Percentiles rank a stretch among this genome's conserved stretches.
Evolutionary conservation across 2,113 vertebrate species (phyloP).

Genomic region (Thermophis baileyi): DNA sequence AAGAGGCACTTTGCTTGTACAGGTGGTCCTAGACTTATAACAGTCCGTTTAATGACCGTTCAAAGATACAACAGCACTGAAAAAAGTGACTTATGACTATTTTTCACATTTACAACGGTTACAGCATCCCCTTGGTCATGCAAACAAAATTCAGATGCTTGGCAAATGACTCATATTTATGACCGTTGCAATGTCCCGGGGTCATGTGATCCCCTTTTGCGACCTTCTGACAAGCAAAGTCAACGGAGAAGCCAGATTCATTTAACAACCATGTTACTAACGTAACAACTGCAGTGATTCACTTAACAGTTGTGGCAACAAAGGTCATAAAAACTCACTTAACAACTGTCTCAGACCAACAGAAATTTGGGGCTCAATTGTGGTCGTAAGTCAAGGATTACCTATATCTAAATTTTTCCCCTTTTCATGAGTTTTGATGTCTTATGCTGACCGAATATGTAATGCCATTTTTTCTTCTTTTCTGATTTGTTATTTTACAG

Average conservation of each 20-base stretch:
- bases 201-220: too few species aligned
- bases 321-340: not conserved
- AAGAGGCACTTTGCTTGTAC: not conserved
- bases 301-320: not conserved
- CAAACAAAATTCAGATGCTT: too few species aligned
- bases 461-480: not conserved
- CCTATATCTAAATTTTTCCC: not conserved
- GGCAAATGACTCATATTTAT: too few species aligned
- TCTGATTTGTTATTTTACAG: not conserved
- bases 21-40: not conserved
- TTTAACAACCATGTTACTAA: not conserved
- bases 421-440: not conserved
- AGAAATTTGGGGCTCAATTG: not conserved
- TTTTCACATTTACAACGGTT: too few species aligned
- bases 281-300: not conserved
- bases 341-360: not conserved
- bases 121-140: too few species aligned
- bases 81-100: too few species aligned
- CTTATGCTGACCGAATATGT: not conserved
- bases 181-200: too few species aligned
- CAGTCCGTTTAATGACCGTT: too few species aligned
- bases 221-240: not conserved
- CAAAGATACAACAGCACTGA: too few species aligned
- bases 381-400: not conserved
- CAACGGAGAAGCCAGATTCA: not conserved